Conservation (phyloP, 2,888 invertebrate genomes). For the Epinotia demarniana region DNA sequence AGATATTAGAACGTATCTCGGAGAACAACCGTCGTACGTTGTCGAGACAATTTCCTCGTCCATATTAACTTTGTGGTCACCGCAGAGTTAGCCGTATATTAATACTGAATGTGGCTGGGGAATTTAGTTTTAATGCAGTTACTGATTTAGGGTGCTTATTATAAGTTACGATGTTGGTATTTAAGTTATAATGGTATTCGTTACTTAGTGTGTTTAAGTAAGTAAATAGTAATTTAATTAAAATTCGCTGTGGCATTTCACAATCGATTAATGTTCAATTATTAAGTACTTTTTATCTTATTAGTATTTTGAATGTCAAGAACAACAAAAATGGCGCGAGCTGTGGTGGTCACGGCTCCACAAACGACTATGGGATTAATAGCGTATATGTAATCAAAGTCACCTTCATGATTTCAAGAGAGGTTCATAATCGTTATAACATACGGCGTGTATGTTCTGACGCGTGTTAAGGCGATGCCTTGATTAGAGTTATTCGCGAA, state of each 20-base stretch:
- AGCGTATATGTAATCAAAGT: too few species aligned
- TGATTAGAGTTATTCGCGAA: too few species aligned
- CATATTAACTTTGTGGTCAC: not conserved
- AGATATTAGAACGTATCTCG: slow-evolving; percentile 56
- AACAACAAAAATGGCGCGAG: too few species aligned
- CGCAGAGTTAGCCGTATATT: not conserved
- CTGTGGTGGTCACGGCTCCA: too few species aligned
- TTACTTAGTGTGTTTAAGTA: not conserved
- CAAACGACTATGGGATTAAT: too few species aligned
- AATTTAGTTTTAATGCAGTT: too few species aligned
- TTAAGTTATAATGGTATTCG: not conserved
- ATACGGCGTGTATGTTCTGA: too few species aligned
- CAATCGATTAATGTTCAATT: too few species aligned
- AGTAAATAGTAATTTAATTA: not conserved
- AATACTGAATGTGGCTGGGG: not conserved
- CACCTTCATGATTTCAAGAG: too few species aligned
- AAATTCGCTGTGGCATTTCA: not conserved
- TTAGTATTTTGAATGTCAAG: not conserved
- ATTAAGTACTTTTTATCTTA: not conserved
- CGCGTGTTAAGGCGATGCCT: too few species aligned
- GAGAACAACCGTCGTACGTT: slow-evolving; percentile 35
- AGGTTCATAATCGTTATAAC: too few species aligned
- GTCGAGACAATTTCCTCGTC: not conserved
- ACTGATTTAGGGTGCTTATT: not conserved
- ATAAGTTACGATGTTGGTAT: not conserved